Conservation (phyloP, 2,888 invertebrate species). For the Ennomos fuscantarius region DNA sequence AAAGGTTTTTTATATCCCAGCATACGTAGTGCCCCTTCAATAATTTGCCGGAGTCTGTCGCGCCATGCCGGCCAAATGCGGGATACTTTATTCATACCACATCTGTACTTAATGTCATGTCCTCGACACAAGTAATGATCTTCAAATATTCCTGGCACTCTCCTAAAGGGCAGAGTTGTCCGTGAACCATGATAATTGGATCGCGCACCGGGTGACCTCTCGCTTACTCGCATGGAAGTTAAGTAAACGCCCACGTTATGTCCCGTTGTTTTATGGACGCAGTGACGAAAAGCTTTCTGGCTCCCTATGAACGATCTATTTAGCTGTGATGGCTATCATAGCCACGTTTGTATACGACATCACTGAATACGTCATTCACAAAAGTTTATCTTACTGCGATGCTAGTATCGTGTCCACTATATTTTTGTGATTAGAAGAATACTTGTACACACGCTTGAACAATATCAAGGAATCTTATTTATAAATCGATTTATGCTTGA, state of each 20-base stretch:
- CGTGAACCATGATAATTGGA: constrained; percentile 25
- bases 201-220: constrained; percentile 19
- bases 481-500: no score
- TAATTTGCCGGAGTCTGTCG: no score
- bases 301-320: constrained; percentile 3
- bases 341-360: no score
- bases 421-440: not conserved
- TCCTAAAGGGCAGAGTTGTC: constrained; percentile 13
- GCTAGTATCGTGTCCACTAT: not conserved
- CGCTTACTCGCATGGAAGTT: constrained; percentile 14
- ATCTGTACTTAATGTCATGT: constrained; percentile 1
- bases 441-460: no score
- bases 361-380: no score
- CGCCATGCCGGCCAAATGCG: no score
- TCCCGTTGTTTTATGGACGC: constrained; percentile 22
- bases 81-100: constrained; percentile 5
- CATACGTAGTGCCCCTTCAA: no score
- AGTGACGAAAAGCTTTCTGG: constrained; percentile 10
- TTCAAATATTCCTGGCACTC: constrained; percentile 15
- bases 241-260: constrained; percentile 22
- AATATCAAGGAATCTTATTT: no score
- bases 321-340: no score
- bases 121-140: constrained; percentile 14
- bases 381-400: not conserved
- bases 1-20: no score